Conservation (phyloP, 2,797 vertebrate species). For the Gymnoscopelus braueri region DNA sequence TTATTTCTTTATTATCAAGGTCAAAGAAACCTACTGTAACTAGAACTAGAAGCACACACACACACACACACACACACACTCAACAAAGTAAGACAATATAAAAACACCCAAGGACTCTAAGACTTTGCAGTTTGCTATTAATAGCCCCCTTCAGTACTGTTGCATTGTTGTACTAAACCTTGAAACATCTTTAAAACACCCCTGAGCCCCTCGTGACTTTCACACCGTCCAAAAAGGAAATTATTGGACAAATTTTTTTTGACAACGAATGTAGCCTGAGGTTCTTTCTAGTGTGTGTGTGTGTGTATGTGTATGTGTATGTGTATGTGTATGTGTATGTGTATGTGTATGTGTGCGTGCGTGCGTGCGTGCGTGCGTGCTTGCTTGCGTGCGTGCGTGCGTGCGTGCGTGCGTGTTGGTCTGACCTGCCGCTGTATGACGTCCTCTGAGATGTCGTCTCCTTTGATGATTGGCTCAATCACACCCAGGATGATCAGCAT, state of each 20-base stretch:
- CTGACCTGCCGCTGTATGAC: slow-evolving; percentile 83
- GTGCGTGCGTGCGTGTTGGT: neutral
- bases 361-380: neutral
- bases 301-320: slow-evolving; percentile 13
- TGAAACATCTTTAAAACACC: neutral
- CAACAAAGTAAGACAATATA: too few species aligned
- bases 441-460: slow-evolving; percentile 76
- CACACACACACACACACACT: too few species aligned
- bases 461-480: slow-evolving; percentile 74
- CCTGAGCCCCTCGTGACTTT: neutral
- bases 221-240: neutral
- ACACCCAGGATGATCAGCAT: slow-evolving; percentile 83
- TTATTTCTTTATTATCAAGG: neutral
- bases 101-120: too few species aligned
- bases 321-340: slow-evolving; percentile 19
- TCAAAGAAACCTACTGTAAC: neutral
- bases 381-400: neutral
- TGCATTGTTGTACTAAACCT: neutral
- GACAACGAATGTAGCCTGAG: neutral
- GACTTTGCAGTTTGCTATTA: too few species aligned
- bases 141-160: neutral
- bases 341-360: slow-evolving; percentile 12
- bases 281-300: neutral
- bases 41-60: too few species aligned
- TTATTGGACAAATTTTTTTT: neutral